Conservation (phyloP, 2,113 vertebrate genomes). For the Cyphomyrus plagiostoma region DNA sequence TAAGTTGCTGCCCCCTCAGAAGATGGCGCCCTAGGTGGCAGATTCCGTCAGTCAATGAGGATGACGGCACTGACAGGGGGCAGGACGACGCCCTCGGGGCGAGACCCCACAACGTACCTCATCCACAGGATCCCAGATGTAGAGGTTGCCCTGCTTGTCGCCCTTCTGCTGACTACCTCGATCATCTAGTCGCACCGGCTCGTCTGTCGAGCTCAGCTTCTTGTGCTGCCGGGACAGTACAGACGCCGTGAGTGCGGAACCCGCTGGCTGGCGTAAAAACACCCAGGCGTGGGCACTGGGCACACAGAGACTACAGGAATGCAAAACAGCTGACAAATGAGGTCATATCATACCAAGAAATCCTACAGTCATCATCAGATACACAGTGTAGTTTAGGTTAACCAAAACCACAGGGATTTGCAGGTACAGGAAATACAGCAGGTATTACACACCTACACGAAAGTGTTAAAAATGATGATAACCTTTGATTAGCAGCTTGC, state of each 20-base stretch:
- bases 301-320: neutral
- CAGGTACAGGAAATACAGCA: neutral
- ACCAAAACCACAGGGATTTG: neutral
- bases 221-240: constrained; percentile 72
- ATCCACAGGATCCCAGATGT: constrained; percentile 94
- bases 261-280: neutral
- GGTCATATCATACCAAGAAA: neutral
- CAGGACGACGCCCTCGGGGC: neutral
- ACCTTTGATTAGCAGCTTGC: neutral
- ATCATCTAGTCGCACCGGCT: constrained; percentile 63
- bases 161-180: constrained; percentile 68
- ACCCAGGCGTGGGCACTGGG: neutral
- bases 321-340: neutral
- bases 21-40: neutral
- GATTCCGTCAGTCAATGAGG: neutral
- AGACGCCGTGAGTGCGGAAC: neutral
- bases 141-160: constrained; percentile 80
- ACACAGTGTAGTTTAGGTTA: neutral
- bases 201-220: constrained; percentile 72
- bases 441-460: neutral
- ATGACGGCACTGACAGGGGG: neutral
- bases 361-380: neutral
- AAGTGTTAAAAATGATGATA: neutral
- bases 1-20: neutral
- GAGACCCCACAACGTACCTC: constrained; percentile 60